These are phyloP conservation scores for Nicator chloris DNA, from an alignment of 2,113 vertebrate genomes.

Conservation along the genomic window DNA sequence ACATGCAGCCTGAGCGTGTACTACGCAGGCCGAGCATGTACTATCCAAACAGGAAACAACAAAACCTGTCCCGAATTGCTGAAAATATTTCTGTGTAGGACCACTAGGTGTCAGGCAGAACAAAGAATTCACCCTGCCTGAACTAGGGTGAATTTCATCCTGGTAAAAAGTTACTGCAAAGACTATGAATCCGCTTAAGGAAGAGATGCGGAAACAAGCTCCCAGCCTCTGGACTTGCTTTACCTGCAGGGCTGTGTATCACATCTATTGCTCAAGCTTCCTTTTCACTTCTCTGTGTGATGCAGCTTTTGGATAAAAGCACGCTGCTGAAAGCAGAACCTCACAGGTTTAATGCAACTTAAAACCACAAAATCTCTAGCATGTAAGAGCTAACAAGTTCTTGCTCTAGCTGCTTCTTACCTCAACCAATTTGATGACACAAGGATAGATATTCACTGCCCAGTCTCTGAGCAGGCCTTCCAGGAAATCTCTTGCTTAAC, in stretches of 20 bases:
- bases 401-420: background rate
- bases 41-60: fast-evolving
- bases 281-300: background rate
- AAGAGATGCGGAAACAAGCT: background rate
- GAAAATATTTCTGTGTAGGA: background rate
- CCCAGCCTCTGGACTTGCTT: background rate
- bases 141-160: background rate
- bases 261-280: fast-evolving
- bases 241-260: background rate
- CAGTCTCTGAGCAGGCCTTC: background rate
- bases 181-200: background rate
- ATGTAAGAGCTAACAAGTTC: background rate
- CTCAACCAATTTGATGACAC: background rate
- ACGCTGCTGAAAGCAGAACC: background rate
- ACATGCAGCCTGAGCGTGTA: background rate
- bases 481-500: background rate
- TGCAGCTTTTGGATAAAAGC: background rate
- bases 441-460: too few relatives aligned
- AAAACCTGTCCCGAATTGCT: background rate
- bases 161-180: background rate
- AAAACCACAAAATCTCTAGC: background rate
- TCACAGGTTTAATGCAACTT: background rate
- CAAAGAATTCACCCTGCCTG: background rate
- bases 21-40: background rate
- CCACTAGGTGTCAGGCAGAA: constrained; percentile 70